These are phyloP conservation scores for Mamestra configurata DNA, from an alignment of 1,140 invertebrate genomes.

Conservation along the genomic window DNA sequence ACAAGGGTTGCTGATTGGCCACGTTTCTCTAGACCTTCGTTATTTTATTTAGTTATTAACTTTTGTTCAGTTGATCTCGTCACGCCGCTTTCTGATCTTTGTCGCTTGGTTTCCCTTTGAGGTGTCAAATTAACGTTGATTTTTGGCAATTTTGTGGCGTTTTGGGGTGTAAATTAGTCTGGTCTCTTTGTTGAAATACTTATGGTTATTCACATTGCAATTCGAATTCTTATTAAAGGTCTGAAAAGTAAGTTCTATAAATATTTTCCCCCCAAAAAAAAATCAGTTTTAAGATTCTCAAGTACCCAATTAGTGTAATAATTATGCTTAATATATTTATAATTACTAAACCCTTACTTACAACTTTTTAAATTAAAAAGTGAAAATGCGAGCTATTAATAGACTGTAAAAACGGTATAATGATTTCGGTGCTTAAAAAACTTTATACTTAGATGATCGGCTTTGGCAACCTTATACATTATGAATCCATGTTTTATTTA, in stretches of 20 bases:
- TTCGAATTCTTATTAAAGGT: no score
- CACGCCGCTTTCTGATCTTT: slow-evolving; percentile 27
- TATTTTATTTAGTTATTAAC: slow-evolving; percentile 52
- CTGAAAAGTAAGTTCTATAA: no score
- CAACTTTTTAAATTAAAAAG: not conserved
- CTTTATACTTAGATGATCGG: slow-evolving; percentile 23
- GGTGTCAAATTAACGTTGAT: slow-evolving; percentile 4
- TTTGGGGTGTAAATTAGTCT: not conserved
- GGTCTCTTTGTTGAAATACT: not conserved
- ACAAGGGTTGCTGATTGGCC: slow-evolving; percentile 53
- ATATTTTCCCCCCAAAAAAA: no score
- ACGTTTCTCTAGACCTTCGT: slow-evolving; percentile 30
- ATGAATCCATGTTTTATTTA: slow-evolving; percentile 40
- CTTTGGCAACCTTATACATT: slow-evolving; percentile 33
- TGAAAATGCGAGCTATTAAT: not conserved
- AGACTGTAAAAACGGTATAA: not conserved
- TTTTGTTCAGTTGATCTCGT: slow-evolving; percentile 22
- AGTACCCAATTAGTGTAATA: no score
- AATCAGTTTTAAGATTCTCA: no score
- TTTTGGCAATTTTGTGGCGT: not conserved
- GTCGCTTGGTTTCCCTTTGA: slow-evolving; percentile 12
- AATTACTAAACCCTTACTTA: no score
- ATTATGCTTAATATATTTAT: no score
- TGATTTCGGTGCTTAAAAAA: slow-evolving; percentile 1
- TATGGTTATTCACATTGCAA: no score